Percentiles rank a stretch among this genome's conserved stretches.
These are phyloP conservation scores for Trachelipus rathkii DNA, from an alignment of 1,140 invertebrate genomes.

Conservation along the genomic window DNA sequence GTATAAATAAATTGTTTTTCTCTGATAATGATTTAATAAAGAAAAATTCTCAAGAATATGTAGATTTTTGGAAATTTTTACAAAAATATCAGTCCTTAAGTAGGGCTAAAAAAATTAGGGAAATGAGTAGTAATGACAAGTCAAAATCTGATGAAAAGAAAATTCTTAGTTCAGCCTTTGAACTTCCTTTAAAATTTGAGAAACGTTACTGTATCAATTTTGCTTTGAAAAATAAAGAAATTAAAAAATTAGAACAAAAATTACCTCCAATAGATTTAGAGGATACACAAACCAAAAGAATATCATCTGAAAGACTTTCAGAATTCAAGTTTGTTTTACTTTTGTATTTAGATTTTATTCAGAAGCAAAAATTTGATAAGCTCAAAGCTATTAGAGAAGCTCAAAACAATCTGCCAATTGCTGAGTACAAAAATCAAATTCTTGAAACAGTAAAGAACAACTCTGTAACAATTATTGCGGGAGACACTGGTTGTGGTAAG, in stretches of 20 bases:
- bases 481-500: slow-evolving; percentile 96
- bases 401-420: slow-evolving; percentile 80
- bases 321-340: slow-evolving; percentile 66
- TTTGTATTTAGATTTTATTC: slow-evolving; percentile 83
- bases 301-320: slow-evolving; percentile 52
- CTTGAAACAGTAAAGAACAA: slow-evolving; percentile 64
- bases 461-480: slow-evolving; percentile 72
- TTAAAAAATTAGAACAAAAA: slow-evolving; percentile 26
- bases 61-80: slow-evolving; percentile 79
- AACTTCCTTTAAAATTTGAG: slow-evolving; percentile 30
- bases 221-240: slow-evolving; percentile 29
- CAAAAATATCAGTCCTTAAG: slow-evolving; percentile 67
- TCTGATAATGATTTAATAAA: slow-evolving; percentile 52
- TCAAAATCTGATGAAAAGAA: background rate
- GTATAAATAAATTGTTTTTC: slow-evolving; percentile 41
- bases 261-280: slow-evolving; percentile 51
- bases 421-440: slow-evolving; percentile 62
- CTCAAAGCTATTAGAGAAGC: slow-evolving; percentile 72
- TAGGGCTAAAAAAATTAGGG: slow-evolving; percentile 46
- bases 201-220: slow-evolving; percentile 40
- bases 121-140: slow-evolving; percentile 32
- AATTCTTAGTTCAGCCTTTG: slow-evolving; percentile 24
- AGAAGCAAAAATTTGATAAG: slow-evolving; percentile 82
- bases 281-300: slow-evolving; percentile 53
- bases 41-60: slow-evolving; percentile 61